A percentile compares a stretch with the other conserved stretches of the same genome.
These are phyloP conservation scores for Nemoura dubitans DNA, from an alignment of 2,888 invertebrate species.

Conservation along the genomic window DNA sequence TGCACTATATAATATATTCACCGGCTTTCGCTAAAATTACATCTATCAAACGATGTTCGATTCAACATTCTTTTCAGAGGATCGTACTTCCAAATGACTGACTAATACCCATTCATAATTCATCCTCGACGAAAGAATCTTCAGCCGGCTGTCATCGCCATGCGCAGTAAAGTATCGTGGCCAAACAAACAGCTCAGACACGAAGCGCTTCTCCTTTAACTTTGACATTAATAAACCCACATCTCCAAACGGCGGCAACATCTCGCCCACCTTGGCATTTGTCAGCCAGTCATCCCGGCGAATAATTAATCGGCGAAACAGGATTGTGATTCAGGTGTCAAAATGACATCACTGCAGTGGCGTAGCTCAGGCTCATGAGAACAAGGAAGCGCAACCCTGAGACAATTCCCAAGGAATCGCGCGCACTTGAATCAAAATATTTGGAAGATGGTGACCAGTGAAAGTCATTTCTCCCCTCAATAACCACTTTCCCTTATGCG, in stretches of 20 bases:
- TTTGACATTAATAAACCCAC: background rate
- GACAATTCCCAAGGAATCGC: conserved; percentile 35
- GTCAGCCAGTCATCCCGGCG: background rate
- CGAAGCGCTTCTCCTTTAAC: background rate
- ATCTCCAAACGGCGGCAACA: background rate
- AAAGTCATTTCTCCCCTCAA: conserved; percentile 38
- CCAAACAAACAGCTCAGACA: background rate
- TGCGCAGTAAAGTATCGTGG: background rate
- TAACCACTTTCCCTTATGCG: conserved; percentile 38
- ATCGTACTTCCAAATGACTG: background rate
- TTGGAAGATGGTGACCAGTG: conserved; percentile 38
- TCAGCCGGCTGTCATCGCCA: background rate
- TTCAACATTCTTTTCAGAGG: background rate
- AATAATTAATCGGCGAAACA: too few relatives aligned
- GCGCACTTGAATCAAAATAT: conserved; percentile 34
- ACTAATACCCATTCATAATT: background rate
- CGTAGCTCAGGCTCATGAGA: background rate
- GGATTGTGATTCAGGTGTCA: background rate
- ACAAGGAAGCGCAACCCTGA: conserved; percentile 39
- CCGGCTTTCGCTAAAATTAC: conserved; percentile 7
- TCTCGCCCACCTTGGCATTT: background rate
- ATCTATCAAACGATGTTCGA: background rate
- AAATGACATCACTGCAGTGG: background rate
- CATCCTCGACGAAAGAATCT: background rate
- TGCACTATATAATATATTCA: background rate